These are phyloP conservation scores for Eulemur rubriventer DNA, from an alignment of 2,797 vertebrate species.

Conservation along the genomic window DNA sequence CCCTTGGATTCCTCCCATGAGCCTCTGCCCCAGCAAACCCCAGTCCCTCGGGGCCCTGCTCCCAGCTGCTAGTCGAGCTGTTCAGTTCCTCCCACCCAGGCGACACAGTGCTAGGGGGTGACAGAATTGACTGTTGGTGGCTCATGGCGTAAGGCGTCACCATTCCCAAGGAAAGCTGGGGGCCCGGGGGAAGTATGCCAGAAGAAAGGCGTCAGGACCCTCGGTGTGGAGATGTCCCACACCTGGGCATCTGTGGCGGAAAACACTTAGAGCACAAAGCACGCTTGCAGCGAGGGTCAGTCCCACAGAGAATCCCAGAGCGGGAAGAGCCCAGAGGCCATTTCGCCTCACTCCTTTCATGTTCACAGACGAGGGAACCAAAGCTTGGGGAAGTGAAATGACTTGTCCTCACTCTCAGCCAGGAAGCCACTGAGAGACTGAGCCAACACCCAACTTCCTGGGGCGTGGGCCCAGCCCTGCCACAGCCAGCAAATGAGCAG, in stretches of 20 bases:
- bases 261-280: neutral
- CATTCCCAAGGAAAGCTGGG: neutral
- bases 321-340: neutral
- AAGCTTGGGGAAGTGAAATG: neutral
- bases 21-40: neutral
- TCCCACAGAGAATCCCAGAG: neutral
- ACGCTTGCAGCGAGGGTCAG: fast-evolving
- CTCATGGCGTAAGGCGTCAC: neutral
- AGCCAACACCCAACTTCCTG: neutral
- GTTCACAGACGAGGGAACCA: neutral
- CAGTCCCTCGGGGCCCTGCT: neutral
- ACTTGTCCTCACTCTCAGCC: neutral
- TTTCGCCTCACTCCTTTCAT: neutral
- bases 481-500: neutral
- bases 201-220: neutral
- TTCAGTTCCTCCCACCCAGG: neutral
- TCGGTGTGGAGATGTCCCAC: fast-evolving
- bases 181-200: neutral
- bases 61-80: neutral
- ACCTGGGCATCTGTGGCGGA: neutral
- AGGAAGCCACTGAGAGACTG: neutral
- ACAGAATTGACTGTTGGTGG: fast-evolving
- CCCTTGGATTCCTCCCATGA: neutral
- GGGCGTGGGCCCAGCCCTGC: fast-evolving
- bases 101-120: fast-evolving